Base-by-base conservation (phyloP, 2,888 invertebrate genomes). In the Allacma fusca region DNA sequence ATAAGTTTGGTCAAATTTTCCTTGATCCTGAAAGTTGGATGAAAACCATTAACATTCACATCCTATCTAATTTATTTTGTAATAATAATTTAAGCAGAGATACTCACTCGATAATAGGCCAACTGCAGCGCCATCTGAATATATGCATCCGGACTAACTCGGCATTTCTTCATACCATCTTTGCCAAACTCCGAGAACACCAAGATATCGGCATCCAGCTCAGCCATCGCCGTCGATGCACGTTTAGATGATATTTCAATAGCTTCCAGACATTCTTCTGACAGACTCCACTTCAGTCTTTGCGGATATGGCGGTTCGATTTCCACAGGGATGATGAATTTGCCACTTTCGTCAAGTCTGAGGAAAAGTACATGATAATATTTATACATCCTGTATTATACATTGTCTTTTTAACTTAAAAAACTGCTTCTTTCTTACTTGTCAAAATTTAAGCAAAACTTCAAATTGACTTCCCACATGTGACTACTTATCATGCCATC, bases 41-140 rank as follows among this genome's bases (percentile, higher is more conserved):
- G n/a, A 50, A 50, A 16, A 12, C 16, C 4, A 50, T 12, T 50
- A 50, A 50, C 16, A 50, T 16, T 1, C 4, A n/a, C 19, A 34
- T 34, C 16, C 40, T 40, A 40, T 40, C 40, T 40, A 40, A n/a
- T n/a, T n/a, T n/a, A n/a, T n/a, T n/a, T n/a, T n/a, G n/a, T n/a
- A n/a, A n/a, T n/a, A 34, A 9, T 34, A 9, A 7, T 34, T 34
- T 34, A 34, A 34, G 4, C 9, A 34, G 9, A 34, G 4, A 9
- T 5, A 80, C 87, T 83, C 86, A 91, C 91, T 85, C 90, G 87
- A 87, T 91, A 97, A 87, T 98, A 98, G 1, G 98, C 96, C 84
- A 98, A 88, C 87, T 99, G 98, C n/a, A 99, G 89, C 0, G 96
- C 94, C 92, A 98, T 93, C 88, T 99, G 98, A 83, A 99, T 92